Conservation (phyloP, 53 echinoderm and acorn worm species). For the Echinometra lucunter region DNA sequence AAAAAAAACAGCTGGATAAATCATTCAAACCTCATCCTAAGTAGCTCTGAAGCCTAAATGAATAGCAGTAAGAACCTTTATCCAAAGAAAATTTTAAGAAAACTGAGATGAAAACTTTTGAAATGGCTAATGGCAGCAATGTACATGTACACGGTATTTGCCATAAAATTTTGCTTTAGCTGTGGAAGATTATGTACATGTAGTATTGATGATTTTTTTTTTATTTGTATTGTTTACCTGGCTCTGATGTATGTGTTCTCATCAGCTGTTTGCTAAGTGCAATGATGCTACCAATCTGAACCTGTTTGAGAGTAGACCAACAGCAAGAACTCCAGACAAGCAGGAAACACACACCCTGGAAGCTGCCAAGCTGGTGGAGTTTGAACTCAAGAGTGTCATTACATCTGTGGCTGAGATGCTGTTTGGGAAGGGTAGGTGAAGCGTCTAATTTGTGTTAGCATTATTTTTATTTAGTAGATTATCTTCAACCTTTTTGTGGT, state of each 20-base stretch:
- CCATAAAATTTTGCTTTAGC: too few relatives aligned
- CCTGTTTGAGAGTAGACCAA: conserved; percentile 74
- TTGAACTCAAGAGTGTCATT: conserved; percentile 87
- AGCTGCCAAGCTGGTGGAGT: conserved; percentile 90
- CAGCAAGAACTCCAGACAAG: conserved; percentile 74
- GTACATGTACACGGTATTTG: too few relatives aligned
- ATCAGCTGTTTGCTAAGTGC: conserved; percentile 82
- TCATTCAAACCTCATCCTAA: too few relatives aligned
- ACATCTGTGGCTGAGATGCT: conserved; percentile 81
- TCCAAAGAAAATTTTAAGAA: too few relatives aligned
- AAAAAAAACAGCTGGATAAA: too few relatives aligned
- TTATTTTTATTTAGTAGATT: too few relatives aligned
- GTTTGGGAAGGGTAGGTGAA: conserved; percentile 84
- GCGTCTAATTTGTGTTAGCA: too few relatives aligned
- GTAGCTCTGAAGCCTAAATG: too few relatives aligned
- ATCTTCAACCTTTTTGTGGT: not conserved
- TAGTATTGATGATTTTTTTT: not conserved
- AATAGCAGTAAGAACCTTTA: too few relatives aligned
- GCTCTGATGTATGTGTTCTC: not conserved
- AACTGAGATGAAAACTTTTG: too few relatives aligned
- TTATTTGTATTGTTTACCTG: not conserved
- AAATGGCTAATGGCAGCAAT: too few relatives aligned
- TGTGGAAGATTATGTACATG: too few relatives aligned
- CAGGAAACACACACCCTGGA: conserved; percentile 85
- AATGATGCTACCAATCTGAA: conserved; percentile 69